Evolutionary conservation across 2,888 invertebrate species (phyloP).

Genomic region (Nematopogon swammerdamellus): DNA sequence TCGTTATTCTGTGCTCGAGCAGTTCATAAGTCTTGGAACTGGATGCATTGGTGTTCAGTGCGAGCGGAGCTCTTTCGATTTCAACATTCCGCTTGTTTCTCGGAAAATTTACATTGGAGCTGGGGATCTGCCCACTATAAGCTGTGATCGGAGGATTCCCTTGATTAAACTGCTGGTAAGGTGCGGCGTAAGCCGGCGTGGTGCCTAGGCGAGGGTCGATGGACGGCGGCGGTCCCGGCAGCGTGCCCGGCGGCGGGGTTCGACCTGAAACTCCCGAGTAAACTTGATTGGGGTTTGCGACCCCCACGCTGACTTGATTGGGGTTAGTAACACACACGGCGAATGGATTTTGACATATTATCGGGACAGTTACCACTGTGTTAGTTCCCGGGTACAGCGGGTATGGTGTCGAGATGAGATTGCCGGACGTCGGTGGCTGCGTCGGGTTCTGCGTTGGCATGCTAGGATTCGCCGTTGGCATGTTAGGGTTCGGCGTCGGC

Average conservation of each 20-base stretch:
- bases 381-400: slow-evolving; percentile 8
- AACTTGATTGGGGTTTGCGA: slow-evolving; percentile 42
- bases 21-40: too few relatives aligned
- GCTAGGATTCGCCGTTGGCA: slow-evolving; percentile 15
- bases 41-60: too few relatives aligned
- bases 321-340: slow-evolving; percentile 44
- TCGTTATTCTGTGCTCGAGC: slow-evolving; percentile 23
- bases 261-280: background rate
- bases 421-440: slow-evolving; percentile 3
- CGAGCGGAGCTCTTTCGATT: too few relatives aligned
- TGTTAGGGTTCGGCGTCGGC: slow-evolving; percentile 14
- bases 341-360: slow-evolving; percentile 41
- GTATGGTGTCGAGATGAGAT: slow-evolving; percentile 3
- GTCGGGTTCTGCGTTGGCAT: slow-evolving; percentile 8
- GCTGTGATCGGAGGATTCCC: slow-evolving; percentile 19
- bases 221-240: slow-evolving; percentile 32
- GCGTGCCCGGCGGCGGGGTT: too few relatives aligned
- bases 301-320: slow-evolving; percentile 23
- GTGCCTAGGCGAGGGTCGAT: slow-evolving; percentile 49
- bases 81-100: slow-evolving; percentile 18
- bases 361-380: slow-evolving; percentile 25
- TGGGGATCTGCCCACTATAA: slow-evolving; percentile 29
- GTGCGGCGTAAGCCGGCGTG: slow-evolving; percentile 30
- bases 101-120: slow-evolving; percentile 38
- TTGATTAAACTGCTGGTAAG: slow-evolving; percentile 18